Conservation (phyloP, 2,113 vertebrate genomes). For the Perccottus glenii region DNA sequence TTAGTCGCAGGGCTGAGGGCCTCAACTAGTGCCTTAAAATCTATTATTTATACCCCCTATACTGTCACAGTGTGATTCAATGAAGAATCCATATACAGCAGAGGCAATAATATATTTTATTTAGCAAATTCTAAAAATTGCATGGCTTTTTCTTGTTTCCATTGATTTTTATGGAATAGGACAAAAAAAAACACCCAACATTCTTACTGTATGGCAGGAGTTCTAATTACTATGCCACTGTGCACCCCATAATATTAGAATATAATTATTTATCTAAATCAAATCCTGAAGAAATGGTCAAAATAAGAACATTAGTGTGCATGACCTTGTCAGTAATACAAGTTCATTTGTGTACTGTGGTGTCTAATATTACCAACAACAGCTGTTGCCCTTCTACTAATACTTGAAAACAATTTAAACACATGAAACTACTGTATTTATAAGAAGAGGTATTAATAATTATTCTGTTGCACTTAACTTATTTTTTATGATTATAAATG, state of each 20-base stretch:
- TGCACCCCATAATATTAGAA: background rate
- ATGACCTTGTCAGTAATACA: background rate
- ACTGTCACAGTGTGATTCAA: background rate
- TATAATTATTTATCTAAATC: background rate
- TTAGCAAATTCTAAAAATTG: no score
- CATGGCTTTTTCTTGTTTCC: no score
- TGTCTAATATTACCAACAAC: background rate
- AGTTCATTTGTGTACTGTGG: background rate
- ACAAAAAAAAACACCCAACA: no score
- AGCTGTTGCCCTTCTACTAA: background rate
- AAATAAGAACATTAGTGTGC: background rate
- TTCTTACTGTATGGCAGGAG: background rate
- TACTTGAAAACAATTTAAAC: background rate
- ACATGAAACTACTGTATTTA: background rate
- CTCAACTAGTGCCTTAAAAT: background rate
- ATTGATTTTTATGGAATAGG: no score
- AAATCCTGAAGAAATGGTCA: background rate
- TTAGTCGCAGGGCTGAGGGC: no score
- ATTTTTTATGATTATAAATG: background rate
- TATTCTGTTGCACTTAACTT: constrained; percentile 3
- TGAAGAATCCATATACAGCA: background rate
- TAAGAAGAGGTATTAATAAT: constrained; percentile 9
- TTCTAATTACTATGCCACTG: background rate
- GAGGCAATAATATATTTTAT: no score
- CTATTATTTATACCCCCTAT: background rate